phyloP scores from a whole-genome alignment of 1,140 invertebrate genomes.

The Spodoptera frugiperda region DNA sequence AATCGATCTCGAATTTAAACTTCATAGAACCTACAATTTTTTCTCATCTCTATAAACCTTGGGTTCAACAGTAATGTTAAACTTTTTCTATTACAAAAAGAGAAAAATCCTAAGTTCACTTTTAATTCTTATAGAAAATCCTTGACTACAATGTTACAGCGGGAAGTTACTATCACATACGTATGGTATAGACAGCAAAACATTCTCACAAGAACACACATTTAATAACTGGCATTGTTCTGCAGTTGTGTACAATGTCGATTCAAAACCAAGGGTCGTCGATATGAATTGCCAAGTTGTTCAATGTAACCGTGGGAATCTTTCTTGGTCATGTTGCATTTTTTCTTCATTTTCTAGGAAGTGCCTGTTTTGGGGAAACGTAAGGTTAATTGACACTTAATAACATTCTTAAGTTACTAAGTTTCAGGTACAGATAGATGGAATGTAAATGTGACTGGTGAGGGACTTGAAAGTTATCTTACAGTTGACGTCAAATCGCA shows the following conservation, averaged over 20 bases:
- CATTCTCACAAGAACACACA: constrained; percentile 38
- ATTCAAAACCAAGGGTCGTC: constrained; percentile 62
- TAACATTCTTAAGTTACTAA: not conserved
- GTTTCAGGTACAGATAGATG: too few relatives aligned
- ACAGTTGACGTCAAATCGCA: not conserved
- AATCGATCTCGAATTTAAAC: too few relatives aligned
- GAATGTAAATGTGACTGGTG: too few relatives aligned
- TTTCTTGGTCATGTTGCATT: constrained; percentile 44
- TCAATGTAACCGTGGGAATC: constrained; percentile 61
- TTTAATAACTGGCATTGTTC: constrained; percentile 45
- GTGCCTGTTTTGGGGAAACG: not conserved
- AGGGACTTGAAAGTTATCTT: too few relatives aligned
- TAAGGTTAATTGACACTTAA: not conserved
- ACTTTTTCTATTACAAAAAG: too few relatives aligned
- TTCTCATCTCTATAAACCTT: too few relatives aligned
- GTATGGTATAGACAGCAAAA: not conserved
- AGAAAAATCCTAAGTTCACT: not conserved
- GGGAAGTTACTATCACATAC: constrained; percentile 29
- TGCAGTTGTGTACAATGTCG: constrained; percentile 63
- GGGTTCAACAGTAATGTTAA: too few relatives aligned
- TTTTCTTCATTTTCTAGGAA: not conserved
- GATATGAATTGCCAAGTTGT: constrained; percentile 58
- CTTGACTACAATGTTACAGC: constrained; percentile 24
- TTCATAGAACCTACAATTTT: too few relatives aligned
- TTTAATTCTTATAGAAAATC: constrained; percentile 1